These are phyloP conservation scores for Heliconius melpomene DNA, from an alignment of 1,140 invertebrate species.

Conservation along the genomic window DNA sequence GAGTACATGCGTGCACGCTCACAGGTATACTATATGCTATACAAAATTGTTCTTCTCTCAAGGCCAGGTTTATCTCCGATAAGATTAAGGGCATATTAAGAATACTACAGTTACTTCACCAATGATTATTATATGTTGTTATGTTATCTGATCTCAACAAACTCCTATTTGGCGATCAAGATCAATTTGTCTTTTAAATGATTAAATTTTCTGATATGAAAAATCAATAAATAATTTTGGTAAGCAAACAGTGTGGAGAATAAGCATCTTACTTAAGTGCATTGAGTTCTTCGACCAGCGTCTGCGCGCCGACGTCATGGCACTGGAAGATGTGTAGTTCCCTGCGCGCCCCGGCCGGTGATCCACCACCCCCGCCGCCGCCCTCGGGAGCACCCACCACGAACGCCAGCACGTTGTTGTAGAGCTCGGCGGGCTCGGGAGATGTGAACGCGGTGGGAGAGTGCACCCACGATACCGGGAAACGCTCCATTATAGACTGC, in stretches of 20 bases:
- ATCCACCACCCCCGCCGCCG: slow-evolving; percentile 58
- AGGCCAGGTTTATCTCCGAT: slow-evolving; percentile 29
- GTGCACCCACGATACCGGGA: slow-evolving; percentile 94
- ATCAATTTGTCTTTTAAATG: no score
- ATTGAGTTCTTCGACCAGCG: slow-evolving; percentile 81
- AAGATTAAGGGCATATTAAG: slow-evolving; percentile 33
- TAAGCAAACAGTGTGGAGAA: no score
- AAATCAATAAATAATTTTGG: no score
- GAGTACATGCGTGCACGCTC: background rate
- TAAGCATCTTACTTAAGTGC: slow-evolving; percentile 68
- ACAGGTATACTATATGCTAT: background rate
- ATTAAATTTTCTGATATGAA: no score
- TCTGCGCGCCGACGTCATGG: slow-evolving; percentile 81
- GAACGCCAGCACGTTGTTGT: slow-evolving; percentile 99
- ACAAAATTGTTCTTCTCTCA: background rate
- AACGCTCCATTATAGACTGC: slow-evolving; percentile 97
- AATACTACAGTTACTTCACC: background rate
- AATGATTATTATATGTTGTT: background rate
- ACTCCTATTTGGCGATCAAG: background rate
- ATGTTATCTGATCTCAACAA: slow-evolving; percentile 9
- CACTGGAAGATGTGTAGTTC: slow-evolving; percentile 99
- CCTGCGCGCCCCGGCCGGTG: slow-evolving; percentile 81
- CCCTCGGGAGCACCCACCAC: slow-evolving; percentile 87
- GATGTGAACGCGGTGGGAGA: slow-evolving; percentile 98
- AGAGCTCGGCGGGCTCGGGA: slow-evolving; percentile 96